These are phyloP conservation scores for Sclerurus mexicanus DNA, from an alignment of 2,113 vertebrate species.

Conservation along the genomic window DNA sequence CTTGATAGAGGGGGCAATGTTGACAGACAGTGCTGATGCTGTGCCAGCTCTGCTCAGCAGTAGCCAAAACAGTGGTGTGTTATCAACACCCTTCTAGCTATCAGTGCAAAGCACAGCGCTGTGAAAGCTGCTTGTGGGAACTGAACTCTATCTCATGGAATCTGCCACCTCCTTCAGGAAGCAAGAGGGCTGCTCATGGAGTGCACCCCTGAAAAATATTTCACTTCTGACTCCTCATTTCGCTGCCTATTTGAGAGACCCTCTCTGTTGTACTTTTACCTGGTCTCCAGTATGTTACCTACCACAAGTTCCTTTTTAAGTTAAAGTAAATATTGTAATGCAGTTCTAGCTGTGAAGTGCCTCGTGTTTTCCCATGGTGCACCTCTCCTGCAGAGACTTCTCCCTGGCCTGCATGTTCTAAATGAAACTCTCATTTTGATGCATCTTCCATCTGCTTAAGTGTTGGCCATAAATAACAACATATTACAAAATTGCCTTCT, in stretches of 20 bases:
- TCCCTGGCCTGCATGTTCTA: not conserved
- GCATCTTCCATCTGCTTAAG: constrained; percentile 57
- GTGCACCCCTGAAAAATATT: fast-evolving
- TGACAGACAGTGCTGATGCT: not conserved
- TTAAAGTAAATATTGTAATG: not conserved
- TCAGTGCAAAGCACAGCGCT: not conserved
- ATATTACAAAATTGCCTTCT: constrained; percentile 44
- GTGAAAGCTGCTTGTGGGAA: not conserved
- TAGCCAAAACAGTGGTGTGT: not conserved
- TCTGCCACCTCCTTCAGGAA: not conserved
- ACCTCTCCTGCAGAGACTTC: not conserved
- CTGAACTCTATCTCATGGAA: not conserved
- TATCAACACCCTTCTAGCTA: not conserved
- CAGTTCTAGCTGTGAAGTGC: not conserved
- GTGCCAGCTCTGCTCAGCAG: not conserved
- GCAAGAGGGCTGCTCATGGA: not conserved
- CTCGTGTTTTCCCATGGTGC: not conserved
- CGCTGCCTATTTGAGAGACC: too few relatives aligned
- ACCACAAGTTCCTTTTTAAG: not conserved
- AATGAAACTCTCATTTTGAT: not conserved
- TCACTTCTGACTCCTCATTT: not conserved
- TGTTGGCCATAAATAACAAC: constrained; percentile 41
- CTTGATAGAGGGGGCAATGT: not conserved
- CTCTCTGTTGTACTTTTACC: not conserved
- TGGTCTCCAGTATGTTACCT: not conserved